Conservation (phyloP, 1,140 invertebrate genomes). For the Solenopsis fugax region DNA sequence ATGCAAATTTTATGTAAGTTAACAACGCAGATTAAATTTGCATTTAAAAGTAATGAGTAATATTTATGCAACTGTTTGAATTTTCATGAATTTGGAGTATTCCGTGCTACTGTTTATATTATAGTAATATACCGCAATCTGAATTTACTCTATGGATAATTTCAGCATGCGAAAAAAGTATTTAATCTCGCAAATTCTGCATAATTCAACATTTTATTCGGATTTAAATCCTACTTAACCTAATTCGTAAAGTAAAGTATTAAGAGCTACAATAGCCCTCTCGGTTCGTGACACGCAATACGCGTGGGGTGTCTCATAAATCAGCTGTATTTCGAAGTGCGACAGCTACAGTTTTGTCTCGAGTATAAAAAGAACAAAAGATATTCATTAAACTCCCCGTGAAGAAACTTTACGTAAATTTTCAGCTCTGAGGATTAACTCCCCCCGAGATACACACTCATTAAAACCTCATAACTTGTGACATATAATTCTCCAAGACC, state of each 20-base stretch:
- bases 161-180: neutral
- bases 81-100: slow-evolving; percentile 37
- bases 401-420: slow-evolving; percentile 7
- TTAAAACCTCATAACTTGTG: neutral
- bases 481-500: neutral
- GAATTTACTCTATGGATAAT: slow-evolving; percentile 29
- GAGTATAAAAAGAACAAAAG: neutral
- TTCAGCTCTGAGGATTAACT: neutral
- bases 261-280: neutral
- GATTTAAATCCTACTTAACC: slow-evolving; percentile 43
- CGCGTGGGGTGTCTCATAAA: neutral
- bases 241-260: slow-evolving; percentile 10
- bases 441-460: neutral
- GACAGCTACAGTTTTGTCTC: neutral
- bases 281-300: neutral
- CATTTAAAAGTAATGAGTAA: slow-evolving; percentile 48
- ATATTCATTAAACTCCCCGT: neutral
- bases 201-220: slow-evolving; percentile 6
- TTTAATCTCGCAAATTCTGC: slow-evolving; percentile 13
- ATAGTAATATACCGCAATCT: slow-evolving; percentile 8
- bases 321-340: neutral
- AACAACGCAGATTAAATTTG: slow-evolving; percentile 30
- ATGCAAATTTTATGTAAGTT: slow-evolving; percentile 35
- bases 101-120: neutral
- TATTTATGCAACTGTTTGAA: slow-evolving; percentile 29